Evolutionary conservation across 2,113 vertebrate species (phyloP).

Genomic region (Syngnathus floridae): DNA sequence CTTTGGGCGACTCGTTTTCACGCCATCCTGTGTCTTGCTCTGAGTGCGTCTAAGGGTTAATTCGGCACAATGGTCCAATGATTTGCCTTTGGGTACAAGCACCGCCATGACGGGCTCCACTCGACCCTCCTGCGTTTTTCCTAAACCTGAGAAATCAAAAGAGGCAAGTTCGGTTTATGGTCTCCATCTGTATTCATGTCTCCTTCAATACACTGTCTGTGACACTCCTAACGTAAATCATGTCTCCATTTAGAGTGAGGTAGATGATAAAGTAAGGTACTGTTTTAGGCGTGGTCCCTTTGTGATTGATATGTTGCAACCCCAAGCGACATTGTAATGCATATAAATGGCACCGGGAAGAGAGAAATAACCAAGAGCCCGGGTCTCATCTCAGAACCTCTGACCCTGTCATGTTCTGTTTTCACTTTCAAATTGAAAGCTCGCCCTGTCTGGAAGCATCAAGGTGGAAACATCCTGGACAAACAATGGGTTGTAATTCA

Average conservation of each 20-base stretch:
- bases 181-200: background rate
- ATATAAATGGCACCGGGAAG: background rate
- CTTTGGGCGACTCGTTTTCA: constrained; percentile 38
- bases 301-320: constrained; percentile 4
- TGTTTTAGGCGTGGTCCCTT: constrained; percentile 1
- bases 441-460: background rate
- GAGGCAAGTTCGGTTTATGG: background rate
- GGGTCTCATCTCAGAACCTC: background rate
- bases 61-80: constrained; percentile 82
- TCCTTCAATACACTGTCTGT: background rate
- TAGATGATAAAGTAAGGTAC: background rate
- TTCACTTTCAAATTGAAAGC: constrained; percentile 5
- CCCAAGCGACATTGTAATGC: background rate
- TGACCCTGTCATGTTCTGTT: constrained; percentile 2
- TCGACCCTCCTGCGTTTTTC: constrained; percentile 79
- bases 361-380: background rate
- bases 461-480: constrained; percentile 1
- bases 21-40: constrained; percentile 43
- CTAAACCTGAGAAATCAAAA: constrained; percentile 73
- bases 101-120: constrained; percentile 86
- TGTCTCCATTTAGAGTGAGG: background rate
- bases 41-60: constrained; percentile 70
- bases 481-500: constrained; percentile 1
- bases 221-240: background rate
- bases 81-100: constrained; percentile 82